Evolutionary conservation across 2,113 vertebrate genomes (phyloP), one percentile per base, ranked within the genome.

Genomic region (Platichthys stellatus): DNA sequence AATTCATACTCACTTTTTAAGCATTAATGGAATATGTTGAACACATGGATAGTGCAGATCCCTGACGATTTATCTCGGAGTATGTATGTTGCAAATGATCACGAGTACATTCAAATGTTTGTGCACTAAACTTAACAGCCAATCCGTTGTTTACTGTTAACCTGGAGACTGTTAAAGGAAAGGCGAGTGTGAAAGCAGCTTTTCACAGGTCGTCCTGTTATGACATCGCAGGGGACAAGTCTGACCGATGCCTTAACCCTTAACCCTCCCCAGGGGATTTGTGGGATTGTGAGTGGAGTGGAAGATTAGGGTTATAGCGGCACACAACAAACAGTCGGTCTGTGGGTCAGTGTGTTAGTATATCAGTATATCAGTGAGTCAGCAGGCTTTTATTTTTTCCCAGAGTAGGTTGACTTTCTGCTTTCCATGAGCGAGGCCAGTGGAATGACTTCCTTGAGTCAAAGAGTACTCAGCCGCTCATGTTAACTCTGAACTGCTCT

Each of bases 351-450:
- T 93, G 89, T 96, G 95, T 95, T 89, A 96, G 93, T 94, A 77
- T 96, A 95, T 95, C 90, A 96, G 93, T 94, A 77, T 95, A 95
- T 94, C 94, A 96, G 93, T 94, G 76, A 95, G 95, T 95, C 94
- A 95, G 93, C 94, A 90, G 90, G 88, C 61, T 88, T 85, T 84
- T 84, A 70, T 65, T 86, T 80, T 53, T 83, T 13, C 0, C 59
- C 56, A 78, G 69, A 90, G 80, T 87, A 78, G 89, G 86, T 89
- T 78, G 84, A 15, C 66, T 31, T 80, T 82, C 51, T 74, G 72
- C 70, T 92, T 92, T 91, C 74, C 74, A 76, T 92, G 20, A 81
- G 69, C 5, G 21, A 12, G 47, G 38, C 70, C 86, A 86, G 80
- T 56, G 45, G 20, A 59, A 11, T 72, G 26, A 76, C 63, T 85